Conservation (phyloP, 2,888 invertebrate genomes). For the Acrobasis suavella region DNA sequence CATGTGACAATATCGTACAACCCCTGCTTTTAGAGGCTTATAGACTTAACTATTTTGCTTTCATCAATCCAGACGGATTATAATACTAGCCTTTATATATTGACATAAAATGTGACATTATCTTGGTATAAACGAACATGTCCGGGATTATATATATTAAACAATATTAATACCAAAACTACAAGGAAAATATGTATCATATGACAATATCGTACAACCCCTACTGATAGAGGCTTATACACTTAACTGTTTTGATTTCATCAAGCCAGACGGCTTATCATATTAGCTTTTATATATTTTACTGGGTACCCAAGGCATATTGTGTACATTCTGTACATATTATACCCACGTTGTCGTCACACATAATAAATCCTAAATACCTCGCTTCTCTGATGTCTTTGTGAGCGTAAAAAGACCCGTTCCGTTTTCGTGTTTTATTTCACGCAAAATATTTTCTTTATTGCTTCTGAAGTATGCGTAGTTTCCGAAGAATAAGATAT, state of each 20-base stretch:
- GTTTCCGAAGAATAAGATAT: constrained; percentile 21
- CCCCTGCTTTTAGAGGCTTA: constrained; percentile 20
- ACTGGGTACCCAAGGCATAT: constrained; percentile 34
- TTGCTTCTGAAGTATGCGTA: constrained; percentile 10
- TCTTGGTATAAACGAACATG: background rate
- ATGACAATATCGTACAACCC: constrained; percentile 6
- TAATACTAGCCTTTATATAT: constrained; percentile 35
- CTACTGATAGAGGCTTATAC: constrained; percentile 24
- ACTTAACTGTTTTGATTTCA: constrained; percentile 41
- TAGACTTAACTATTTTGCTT: constrained; percentile 40
- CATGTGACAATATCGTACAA: constrained; percentile 6
- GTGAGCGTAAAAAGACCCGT: constrained; percentile 11
- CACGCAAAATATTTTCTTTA: constrained; percentile 17
- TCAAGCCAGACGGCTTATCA: constrained; percentile 32
- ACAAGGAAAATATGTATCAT: background rate
- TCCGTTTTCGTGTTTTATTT: constrained; percentile 18
- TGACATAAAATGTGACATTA: constrained; percentile 1
- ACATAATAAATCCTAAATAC: constrained; percentile 28
- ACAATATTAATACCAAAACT: background rate
- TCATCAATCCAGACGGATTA: constrained; percentile 34
- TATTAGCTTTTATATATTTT: constrained; percentile 36
- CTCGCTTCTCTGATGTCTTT: constrained; percentile 19
- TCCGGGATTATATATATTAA: background rate
- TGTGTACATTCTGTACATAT: constrained; percentile 31
- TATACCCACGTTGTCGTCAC: constrained; percentile 10